Evolutionary conservation across 2,113 vertebrate species (phyloP), one percentile per base, ranked within the genome.

Genomic region (Erinaceus europaeus): DNA sequence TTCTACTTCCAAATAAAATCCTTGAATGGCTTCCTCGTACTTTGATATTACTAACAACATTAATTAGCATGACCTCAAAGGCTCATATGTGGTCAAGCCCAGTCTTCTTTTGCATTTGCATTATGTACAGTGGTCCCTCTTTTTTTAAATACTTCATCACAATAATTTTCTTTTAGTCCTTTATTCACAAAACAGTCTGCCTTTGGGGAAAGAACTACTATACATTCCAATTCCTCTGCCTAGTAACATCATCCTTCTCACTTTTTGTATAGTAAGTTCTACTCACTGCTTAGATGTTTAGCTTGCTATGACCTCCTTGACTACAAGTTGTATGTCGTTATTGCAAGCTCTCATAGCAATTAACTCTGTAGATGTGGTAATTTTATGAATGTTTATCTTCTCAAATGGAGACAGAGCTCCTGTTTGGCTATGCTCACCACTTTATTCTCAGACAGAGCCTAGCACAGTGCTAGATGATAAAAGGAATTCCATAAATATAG

Each of bases 21-120:
- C 6, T 55, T n/a, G 4, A 29, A 57, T 29, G 61, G 32, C 10
- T 78, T 75, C 59, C 61, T 75, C 50, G 12, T 53, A 15, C 29
- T 69, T 86, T 65, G 65, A 32, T 21, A 76, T 29, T 27, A 86
- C 20, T 74, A 85, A 88, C 3, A 84, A 42, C 4, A 65, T 32
- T 76, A 80, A n/a, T n/a, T n/a, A n/a, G 9, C 23, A 81, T 48
- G 34, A 67, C 23, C 53, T 77, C 44, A 59, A 77, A 83, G n/a
- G 4, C 64, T 27, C 46, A n/a, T 74, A 13, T 8, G 65, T 50
- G 17, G 44, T 59, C 50, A 81, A 81, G 17, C 23, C 13, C 52
- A 84, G 59, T 15, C 38, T 81, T 76, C 53, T 68, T 88, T 88
- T 38, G 38, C 52, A 77, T 57, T 65, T 85, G n/a, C n/a, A n/a